Percentiles rank a stretch among this genome's conserved stretches.
Conservation (phyloP, 1,140 invertebrate genomes). For the Cyphomyrmex costatus region DNA sequence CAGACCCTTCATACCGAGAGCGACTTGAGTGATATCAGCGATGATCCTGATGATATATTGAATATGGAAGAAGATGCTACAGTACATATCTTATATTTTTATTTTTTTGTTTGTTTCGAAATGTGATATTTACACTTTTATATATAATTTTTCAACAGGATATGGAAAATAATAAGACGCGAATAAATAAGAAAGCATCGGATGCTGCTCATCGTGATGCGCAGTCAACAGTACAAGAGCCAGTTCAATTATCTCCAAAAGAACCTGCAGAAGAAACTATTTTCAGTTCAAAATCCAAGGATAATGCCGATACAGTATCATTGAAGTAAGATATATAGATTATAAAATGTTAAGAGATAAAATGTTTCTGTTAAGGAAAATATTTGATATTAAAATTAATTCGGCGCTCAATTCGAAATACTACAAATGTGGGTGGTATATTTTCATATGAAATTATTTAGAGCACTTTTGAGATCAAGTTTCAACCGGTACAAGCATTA, state of each 20-base stretch:
- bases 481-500: too few species aligned
- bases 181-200: constrained; percentile 60
- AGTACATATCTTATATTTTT: constrained; percentile 40
- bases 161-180: constrained; percentile 66
- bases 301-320: constrained; percentile 67
- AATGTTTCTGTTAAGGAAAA: neutral
- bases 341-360: constrained; percentile 11
- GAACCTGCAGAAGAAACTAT: constrained; percentile 72
- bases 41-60: constrained; percentile 94
- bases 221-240: constrained; percentile 69
- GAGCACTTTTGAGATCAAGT: too few species aligned
- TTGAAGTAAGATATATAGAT: constrained; percentile 67
- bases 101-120: constrained; percentile 57
- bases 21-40: constrained; percentile 94
- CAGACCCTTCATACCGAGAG: constrained; percentile 89
- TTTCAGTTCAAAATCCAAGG: constrained; percentile 82
- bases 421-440: too few species aligned
- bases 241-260: constrained; percentile 66
- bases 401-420: too few species aligned
- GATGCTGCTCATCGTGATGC: constrained; percentile 71
- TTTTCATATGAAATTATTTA: too few species aligned
- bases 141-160: constrained; percentile 69
- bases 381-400: constrained; percentile 12
- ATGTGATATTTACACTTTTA: neutral
- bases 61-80: constrained; percentile 90